These are phyloP conservation scores for Cerastoderma edule DNA, from an alignment of 2,888 invertebrate genomes.

Conservation along the genomic window DNA sequence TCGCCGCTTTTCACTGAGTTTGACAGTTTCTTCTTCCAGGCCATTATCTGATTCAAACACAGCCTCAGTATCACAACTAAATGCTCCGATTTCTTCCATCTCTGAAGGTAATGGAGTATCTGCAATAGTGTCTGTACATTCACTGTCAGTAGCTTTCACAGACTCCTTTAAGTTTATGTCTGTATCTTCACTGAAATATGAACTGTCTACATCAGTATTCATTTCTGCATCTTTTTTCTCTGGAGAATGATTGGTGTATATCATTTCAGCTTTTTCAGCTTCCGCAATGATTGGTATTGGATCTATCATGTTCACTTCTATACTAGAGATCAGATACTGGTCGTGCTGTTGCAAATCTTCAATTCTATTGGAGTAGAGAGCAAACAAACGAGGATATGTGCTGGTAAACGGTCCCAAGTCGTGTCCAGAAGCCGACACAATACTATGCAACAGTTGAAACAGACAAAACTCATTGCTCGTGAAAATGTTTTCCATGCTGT, in stretches of 20 bases:
- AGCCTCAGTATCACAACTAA: background rate
- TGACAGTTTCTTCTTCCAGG: background rate
- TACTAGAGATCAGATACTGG: slow-evolving; percentile 27
- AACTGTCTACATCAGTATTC: slow-evolving; percentile 47
- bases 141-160: background rate
- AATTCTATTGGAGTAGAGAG: slow-evolving; percentile 42
- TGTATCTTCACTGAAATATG: slow-evolving; percentile 24
- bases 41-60: background rate
- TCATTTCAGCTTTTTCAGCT: background rate
- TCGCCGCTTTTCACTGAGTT: slow-evolving; percentile 27
- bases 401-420: slow-evolving; percentile 59
- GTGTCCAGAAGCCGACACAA: slow-evolving; percentile 84
- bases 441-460: slow-evolving; percentile 85
- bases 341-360: slow-evolving; percentile 38
- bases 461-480: slow-evolving; percentile 86
- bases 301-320: slow-evolving; percentile 31
- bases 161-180: background rate
- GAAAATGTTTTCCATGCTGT: slow-evolving; percentile 86
- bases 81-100: background rate
- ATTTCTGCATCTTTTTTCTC: slow-evolving; percentile 38
- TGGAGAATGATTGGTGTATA: background rate
- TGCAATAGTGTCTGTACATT: background rate
- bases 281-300: slow-evolving; percentile 25
- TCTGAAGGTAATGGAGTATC: background rate
- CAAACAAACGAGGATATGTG: slow-evolving; percentile 38